phyloP scores from a whole-genome alignment of 2,888 invertebrate genomes.

The Trichopoda pennipes region DNA sequence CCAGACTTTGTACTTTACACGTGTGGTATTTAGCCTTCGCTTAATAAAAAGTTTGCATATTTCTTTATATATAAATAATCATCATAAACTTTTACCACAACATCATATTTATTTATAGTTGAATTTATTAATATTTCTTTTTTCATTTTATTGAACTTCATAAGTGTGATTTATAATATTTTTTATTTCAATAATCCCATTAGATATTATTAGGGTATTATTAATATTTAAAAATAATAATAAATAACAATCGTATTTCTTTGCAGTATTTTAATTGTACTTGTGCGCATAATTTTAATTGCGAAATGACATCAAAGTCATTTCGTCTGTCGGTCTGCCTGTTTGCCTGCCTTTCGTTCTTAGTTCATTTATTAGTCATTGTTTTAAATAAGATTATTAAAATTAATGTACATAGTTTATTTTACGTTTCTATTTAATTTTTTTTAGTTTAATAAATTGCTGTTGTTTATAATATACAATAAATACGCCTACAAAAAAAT shows the following conservation, averaged over 20 bases:
- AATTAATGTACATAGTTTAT: slow-evolving; percentile 11
- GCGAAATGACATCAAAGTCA: slow-evolving; percentile 10
- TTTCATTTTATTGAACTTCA: slow-evolving; percentile 24
- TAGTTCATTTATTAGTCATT: slow-evolving; percentile 37
- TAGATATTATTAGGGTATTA: slow-evolving; percentile 20
- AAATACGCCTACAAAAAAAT: slow-evolving; percentile 47
- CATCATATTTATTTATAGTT: slow-evolving; percentile 25
- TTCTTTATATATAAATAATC: background rate
- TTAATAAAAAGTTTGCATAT: background rate
- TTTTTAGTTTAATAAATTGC: slow-evolving; percentile 37
- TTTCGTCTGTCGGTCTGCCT: background rate
- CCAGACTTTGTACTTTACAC: no score
- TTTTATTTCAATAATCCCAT: slow-evolving; percentile 3
- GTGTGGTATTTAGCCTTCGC: background rate
- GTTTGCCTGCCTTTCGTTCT: background rate
- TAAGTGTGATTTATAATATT: slow-evolving; percentile 23
- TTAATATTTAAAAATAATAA: slow-evolving; percentile 12
- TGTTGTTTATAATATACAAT: slow-evolving; percentile 22
- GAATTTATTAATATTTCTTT: background rate
- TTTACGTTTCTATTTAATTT: slow-evolving; percentile 19
- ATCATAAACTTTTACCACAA: slow-evolving; percentile 13
- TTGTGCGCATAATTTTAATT: slow-evolving; percentile 12
- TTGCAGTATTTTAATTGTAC: slow-evolving; percentile 24
- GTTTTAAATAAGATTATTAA: slow-evolving; percentile 22
- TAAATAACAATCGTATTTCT: slow-evolving; percentile 20